phyloP scores from a whole-genome alignment of 2,113 vertebrate species.

The Paratilapia polleni region DNA sequence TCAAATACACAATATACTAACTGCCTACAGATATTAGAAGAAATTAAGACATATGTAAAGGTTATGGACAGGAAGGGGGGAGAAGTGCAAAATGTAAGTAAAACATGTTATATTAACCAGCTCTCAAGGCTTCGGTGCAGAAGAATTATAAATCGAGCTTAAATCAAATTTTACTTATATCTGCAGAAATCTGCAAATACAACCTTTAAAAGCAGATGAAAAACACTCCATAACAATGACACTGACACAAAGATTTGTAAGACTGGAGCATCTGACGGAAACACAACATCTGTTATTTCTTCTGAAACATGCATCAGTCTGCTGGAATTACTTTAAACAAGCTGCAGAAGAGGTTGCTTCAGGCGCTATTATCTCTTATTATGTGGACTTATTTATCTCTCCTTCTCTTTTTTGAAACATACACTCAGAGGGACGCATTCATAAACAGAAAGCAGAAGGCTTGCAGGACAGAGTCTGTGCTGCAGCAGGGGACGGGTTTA shows the following conservation, averaged over 20 bases:
- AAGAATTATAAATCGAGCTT: background rate
- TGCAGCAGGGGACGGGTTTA: slow-evolving; percentile 15
- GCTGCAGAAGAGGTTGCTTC: slow-evolving; percentile 15
- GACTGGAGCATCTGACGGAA: background rate
- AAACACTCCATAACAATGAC: background rate
- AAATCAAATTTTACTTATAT: background rate
- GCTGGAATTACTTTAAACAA: slow-evolving; percentile 3
- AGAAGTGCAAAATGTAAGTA: no score
- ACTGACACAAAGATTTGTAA: background rate
- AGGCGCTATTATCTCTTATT: slow-evolving; percentile 41
- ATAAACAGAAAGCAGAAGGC: slow-evolving; percentile 11
- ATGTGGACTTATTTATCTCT: background rate
- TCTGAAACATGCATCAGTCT: slow-evolving; percentile 3
- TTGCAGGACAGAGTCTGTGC: slow-evolving; percentile 3
- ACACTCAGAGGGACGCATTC: slow-evolving; percentile 3
- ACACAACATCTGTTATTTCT: background rate
- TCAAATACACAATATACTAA: no score
- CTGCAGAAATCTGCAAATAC: background rate
- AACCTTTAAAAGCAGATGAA: background rate
- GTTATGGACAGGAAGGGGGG: no score
- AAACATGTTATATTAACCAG: no score
- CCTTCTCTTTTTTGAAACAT: slow-evolving; percentile 3
- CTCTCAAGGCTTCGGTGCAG: fast-evolving
- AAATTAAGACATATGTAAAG: no score
- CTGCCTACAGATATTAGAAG: no score